Evolutionary conservation across 2,797 vertebrate genomes (phyloP).

Genomic region (Rousettus madagascariensis): DNA sequence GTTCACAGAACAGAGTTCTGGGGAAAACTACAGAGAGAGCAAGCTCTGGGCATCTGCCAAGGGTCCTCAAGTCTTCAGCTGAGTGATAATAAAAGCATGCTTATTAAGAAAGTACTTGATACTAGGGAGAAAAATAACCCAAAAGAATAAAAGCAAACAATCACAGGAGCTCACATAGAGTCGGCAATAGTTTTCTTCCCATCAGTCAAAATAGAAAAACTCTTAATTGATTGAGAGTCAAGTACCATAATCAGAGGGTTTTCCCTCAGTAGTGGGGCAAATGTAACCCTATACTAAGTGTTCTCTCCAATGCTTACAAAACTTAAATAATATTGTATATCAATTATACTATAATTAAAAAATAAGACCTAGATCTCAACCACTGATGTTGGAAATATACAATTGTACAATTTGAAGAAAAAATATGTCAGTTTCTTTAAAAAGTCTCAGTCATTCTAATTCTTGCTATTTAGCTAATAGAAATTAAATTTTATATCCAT

Average conservation of each 20-base stretch:
- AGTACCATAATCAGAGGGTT: not conserved
- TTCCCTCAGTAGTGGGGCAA: not conserved
- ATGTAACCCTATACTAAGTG: not conserved
- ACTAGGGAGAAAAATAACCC: rapidly evolving
- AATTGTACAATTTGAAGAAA: not conserved
- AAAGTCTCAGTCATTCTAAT: not conserved
- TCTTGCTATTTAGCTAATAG: not conserved
- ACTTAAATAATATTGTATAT: not conserved
- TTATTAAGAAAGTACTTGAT: not conserved
- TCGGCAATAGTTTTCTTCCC: not conserved
- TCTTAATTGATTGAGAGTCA: not conserved
- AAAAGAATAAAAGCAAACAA: not conserved
- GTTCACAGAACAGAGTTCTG: not conserved
- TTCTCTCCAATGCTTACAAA: not conserved
- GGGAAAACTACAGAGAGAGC: not conserved
- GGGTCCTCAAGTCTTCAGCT: not conserved
- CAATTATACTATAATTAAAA: not conserved
- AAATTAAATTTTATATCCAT: not conserved
- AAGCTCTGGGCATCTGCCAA: not conserved
- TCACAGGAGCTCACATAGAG: not conserved
- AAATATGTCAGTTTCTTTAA: not conserved
- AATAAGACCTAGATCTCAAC: not conserved
- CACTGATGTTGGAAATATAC: not conserved
- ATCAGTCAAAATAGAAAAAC: not conserved
- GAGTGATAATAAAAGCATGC: not conserved